A percentile compares a stretch with the other conserved stretches of the same genome.
These are phyloP conservation scores for Leptinotarsa lineolata DNA, from an alignment of 1,140 invertebrate species.

Conservation along the genomic window DNA sequence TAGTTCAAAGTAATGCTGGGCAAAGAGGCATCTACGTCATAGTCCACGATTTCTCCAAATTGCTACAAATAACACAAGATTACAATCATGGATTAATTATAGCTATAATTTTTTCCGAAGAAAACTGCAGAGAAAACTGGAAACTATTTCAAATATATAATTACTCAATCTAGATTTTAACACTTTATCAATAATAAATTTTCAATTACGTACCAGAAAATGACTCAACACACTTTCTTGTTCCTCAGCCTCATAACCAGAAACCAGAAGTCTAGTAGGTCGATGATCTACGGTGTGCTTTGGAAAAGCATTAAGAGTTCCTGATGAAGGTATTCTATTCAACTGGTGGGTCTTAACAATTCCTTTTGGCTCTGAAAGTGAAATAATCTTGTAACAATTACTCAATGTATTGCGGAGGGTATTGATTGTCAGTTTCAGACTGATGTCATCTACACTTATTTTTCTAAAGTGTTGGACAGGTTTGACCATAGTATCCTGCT, in stretches of 20 bases:
- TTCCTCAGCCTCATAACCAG: slow-evolving; percentile 75
- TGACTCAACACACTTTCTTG: slow-evolving; percentile 71
- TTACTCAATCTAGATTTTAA: too few species aligned
- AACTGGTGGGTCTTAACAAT: slow-evolving; percentile 36
- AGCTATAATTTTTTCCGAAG: too few species aligned
- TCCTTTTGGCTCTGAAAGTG: slow-evolving; percentile 33
- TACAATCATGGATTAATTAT: not conserved
- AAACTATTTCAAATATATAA: too few species aligned
- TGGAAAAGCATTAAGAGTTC: slow-evolving; percentile 45
- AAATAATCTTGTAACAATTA: slow-evolving; percentile 20
- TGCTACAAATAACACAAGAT: slow-evolving; percentile 59
- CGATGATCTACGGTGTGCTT: slow-evolving; percentile 76
- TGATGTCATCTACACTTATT: too few species aligned
- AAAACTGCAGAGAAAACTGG: too few species aligned
- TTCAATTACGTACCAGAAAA: slow-evolving; percentile 64
- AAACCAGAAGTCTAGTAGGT: slow-evolving; percentile 77
- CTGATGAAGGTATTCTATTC: slow-evolving; percentile 41
- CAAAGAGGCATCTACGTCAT: slow-evolving; percentile 67
- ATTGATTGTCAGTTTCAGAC: too few species aligned
- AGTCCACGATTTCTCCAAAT: slow-evolving; percentile 74
- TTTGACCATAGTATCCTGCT: too few species aligned
- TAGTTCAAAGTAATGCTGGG: slow-evolving; percentile 73
- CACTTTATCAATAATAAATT: too few species aligned
- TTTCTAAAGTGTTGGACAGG: too few species aligned
- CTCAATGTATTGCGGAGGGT: too few species aligned